These are phyloP conservation scores for Epirrhoe tristata DNA, from an alignment of 2,888 invertebrate genomes.

Conservation along the genomic window DNA sequence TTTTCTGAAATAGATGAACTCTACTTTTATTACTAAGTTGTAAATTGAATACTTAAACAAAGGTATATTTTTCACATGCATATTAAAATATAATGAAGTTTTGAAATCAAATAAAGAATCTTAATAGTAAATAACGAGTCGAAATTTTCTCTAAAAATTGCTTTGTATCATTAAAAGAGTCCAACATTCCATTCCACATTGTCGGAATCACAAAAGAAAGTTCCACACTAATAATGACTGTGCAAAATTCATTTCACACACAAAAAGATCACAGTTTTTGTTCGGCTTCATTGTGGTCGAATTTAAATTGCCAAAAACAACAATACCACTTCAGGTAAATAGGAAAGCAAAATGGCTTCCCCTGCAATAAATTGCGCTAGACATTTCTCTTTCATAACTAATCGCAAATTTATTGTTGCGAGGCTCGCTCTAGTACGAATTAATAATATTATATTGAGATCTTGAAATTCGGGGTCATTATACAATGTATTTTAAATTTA, in stretches of 20 bases:
- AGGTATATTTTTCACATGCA: too few species aligned
- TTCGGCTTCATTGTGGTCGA: slow-evolving; percentile 75
- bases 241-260: slow-evolving; percentile 75
- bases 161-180: slow-evolving; percentile 36
- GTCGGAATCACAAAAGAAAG: slow-evolving; percentile 69
- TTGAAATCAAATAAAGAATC: too few species aligned
- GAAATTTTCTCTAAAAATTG: background rate
- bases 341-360: slow-evolving; percentile 69
- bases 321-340: slow-evolving; percentile 78
- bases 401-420: slow-evolving; percentile 81
- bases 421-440: slow-evolving; percentile 76
- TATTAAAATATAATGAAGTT: too few species aligned
- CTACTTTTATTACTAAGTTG: background rate
- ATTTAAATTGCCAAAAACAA: slow-evolving; percentile 70
- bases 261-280: slow-evolving; percentile 63
- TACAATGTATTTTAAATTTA: slow-evolving; percentile 58
- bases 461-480: slow-evolving; percentile 69
- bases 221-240: slow-evolving; percentile 63
- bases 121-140: too few species aligned
- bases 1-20: background rate
- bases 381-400: slow-evolving; percentile 77
- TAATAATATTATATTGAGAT: slow-evolving; percentile 78
- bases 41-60: too few species aligned
- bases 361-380: slow-evolving; percentile 72
- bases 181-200: slow-evolving; percentile 57